Conservation (phyloP, 2,888 invertebrate species). For the Scaeva pyrastri region DNA sequence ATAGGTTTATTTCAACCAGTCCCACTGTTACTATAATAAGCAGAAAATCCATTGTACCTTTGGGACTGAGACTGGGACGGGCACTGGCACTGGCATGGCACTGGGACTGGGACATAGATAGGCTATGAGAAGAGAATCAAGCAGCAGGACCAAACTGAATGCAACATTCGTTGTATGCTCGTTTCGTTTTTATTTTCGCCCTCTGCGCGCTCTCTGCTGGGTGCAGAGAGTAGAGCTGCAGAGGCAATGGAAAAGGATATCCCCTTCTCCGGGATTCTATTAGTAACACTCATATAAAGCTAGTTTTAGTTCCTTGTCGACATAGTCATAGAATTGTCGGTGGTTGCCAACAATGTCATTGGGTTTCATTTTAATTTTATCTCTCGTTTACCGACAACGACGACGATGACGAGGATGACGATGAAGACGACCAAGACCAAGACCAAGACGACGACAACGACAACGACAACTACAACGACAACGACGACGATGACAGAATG, state of each 20-base stretch:
- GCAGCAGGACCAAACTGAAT: slow-evolving; percentile 31
- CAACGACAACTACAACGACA: slow-evolving; percentile 9
- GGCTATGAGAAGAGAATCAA: not conserved
- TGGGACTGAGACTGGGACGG: too few species aligned
- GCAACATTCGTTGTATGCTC: slow-evolving; percentile 11
- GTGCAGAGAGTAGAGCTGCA: not conserved
- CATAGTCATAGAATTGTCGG: slow-evolving; percentile 46
- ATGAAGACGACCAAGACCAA: slow-evolving; percentile 36
- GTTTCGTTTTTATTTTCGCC: not conserved
- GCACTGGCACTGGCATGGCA: too few species aligned
- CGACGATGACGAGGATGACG: slow-evolving; percentile 8
- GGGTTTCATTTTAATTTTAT: slow-evolving; percentile 66
- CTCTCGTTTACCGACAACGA: slow-evolving; percentile 31
- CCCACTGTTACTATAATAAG: slow-evolving; percentile 40
- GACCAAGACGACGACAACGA: too few species aligned
- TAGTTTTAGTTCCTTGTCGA: slow-evolving; percentile 38
- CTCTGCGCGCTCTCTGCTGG: not conserved
- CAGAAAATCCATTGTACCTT: slow-evolving; percentile 46
- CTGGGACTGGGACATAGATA: not conserved
- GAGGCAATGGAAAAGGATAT: slow-evolving; percentile 29
- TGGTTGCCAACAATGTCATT: slow-evolving; percentile 58
- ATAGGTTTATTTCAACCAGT: slow-evolving; percentile 14
- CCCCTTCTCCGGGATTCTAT: slow-evolving; percentile 30
- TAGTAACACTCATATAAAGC: slow-evolving; percentile 38
- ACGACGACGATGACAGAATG: slow-evolving; percentile 40